A percentile compares a stretch with the other conserved stretches of the same genome.
These are phyloP conservation scores for Cecidostiba fungosa DNA, from an alignment of 2,888 invertebrate species.

Conservation along the genomic window DNA sequence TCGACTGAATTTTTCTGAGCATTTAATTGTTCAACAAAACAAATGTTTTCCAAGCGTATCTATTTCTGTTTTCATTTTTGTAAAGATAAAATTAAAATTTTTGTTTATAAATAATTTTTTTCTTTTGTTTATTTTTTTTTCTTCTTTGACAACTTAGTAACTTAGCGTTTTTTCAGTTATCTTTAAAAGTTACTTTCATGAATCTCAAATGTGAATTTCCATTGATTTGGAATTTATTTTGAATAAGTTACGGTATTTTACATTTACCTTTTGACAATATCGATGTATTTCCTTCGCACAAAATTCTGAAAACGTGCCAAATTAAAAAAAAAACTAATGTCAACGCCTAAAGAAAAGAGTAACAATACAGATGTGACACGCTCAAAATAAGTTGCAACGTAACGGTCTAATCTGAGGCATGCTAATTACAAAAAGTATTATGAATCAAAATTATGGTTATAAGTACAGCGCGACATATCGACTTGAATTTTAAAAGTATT, in stretches of 20 bases:
- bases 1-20: slow-evolving; percentile 62
- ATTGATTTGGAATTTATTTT: background rate
- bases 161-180: background rate
- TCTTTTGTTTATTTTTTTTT: slow-evolving; percentile 40
- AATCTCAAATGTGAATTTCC: slow-evolving; percentile 44
- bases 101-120: slow-evolving; percentile 45
- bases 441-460: slow-evolving; percentile 57
- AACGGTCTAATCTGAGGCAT: slow-evolving; percentile 57
- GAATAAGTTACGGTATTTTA: slow-evolving; percentile 49
- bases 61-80: slow-evolving; percentile 33
- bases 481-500: slow-evolving; percentile 59
- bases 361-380: background rate
- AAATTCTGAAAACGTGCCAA: slow-evolving; percentile 62
- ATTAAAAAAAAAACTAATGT: slow-evolving; percentile 58
- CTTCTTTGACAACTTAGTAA: background rate
- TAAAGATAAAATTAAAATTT: slow-evolving; percentile 44
- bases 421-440: slow-evolving; percentile 48
- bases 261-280: slow-evolving; percentile 58
- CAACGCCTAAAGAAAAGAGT: slow-evolving; percentile 52
- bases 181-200: slow-evolving; percentile 21
- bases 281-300: slow-evolving; percentile 57
- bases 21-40: slow-evolving; percentile 52
- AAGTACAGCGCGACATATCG: slow-evolving; percentile 62
- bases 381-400: slow-evolving; percentile 34
- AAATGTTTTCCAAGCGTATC: slow-evolving; percentile 26